A percentile compares a stretch with the other conserved stretches of the same genome.
Conservation (phyloP, 2,797 vertebrate genomes). For the Nothura maculosa region DNA sequence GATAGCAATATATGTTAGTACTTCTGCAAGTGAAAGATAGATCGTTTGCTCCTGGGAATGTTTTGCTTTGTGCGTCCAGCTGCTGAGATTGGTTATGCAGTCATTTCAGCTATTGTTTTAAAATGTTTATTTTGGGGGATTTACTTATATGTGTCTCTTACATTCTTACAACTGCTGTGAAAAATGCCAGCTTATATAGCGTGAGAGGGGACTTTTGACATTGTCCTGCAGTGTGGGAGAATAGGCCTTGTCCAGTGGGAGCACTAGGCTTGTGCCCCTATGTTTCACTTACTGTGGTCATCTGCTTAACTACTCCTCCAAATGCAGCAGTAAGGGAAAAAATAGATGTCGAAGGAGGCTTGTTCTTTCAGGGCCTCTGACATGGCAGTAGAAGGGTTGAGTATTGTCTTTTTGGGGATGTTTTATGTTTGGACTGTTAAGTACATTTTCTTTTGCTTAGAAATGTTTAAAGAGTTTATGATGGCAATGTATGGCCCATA, state of each 20-base stretch:
- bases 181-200: constrained; percentile 74
- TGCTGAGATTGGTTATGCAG: constrained; percentile 34
- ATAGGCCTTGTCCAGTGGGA: constrained; percentile 69
- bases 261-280: constrained; percentile 63
- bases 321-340: not conserved
- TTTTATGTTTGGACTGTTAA: not conserved
- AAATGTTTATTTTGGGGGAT: constrained; percentile 75
- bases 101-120: constrained; percentile 70
- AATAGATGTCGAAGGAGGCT: constrained; percentile 18
- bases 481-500: not conserved
- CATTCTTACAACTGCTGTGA: constrained; percentile 84
- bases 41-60: not conserved
- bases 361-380: not conserved
- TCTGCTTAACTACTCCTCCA: constrained; percentile 33
- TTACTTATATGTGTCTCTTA: constrained; percentile 74
- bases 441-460: not conserved
- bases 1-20: not conserved
- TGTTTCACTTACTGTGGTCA: constrained; percentile 12
- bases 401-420: not conserved
- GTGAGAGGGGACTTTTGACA: constrained; percentile 75
- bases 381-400: not conserved
- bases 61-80: constrained; percentile 33
- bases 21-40: not conserved
- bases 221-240: constrained; percentile 75
- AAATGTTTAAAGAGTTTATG: not conserved